Evolutionary conservation across 2,113 vertebrate genomes (phyloP).

Genomic region (Cavia aperea): DNA sequence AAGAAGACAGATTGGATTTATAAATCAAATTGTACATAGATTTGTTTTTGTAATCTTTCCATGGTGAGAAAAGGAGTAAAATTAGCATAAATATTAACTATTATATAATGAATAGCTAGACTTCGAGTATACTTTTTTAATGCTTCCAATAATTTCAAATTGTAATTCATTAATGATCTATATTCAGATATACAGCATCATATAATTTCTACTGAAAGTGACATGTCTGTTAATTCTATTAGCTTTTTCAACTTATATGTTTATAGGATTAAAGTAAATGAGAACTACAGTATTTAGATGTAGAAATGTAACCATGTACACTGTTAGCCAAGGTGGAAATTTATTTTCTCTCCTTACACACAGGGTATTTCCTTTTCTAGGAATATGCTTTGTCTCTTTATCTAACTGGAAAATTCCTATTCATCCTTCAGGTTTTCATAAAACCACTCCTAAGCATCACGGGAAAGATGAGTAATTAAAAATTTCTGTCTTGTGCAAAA

Average conservation of each 20-base stretch:
- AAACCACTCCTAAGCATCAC: not conserved
- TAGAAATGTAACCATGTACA: not conserved
- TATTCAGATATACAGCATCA: not conserved
- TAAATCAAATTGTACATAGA: conserved; percentile 72
- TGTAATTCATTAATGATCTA: conserved; percentile 28
- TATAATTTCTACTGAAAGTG: not conserved
- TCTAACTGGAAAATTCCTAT: not conserved
- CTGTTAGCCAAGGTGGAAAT: not conserved
- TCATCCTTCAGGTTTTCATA: not conserved
- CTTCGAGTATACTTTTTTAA: conserved; percentile 49
- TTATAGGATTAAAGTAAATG: not conserved
- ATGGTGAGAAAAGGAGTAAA: conserved; percentile 55
- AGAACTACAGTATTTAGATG: not conserved
- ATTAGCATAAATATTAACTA: conserved; percentile 64
- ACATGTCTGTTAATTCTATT: not conserved
- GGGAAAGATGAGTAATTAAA: not conserved
- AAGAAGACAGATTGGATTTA: conserved; percentile 64
- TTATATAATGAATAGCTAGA: conserved; percentile 44
- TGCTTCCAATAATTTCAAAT: conserved; percentile 37
- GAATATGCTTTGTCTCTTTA: not conserved
- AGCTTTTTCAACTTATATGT: not conserved
- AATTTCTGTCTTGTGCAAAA: not conserved
- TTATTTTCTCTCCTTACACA: not conserved
- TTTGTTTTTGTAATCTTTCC: conserved; percentile 61
- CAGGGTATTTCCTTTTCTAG: not conserved